Conservation (phyloP, 2,113 vertebrate species). For the Eclectus roratus region DNA sequence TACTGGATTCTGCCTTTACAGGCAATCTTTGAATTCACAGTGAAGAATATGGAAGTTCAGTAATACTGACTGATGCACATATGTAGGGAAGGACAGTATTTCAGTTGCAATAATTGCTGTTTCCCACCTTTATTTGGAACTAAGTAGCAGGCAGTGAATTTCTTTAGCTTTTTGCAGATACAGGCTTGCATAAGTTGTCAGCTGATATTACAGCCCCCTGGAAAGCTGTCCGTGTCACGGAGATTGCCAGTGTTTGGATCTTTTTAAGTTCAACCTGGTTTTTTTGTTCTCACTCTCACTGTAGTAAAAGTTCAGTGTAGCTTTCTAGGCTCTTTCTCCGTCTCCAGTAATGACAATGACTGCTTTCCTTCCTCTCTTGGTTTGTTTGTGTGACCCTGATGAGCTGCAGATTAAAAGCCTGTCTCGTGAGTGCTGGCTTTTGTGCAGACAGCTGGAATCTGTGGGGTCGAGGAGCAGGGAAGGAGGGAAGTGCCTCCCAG, state of each 20-base stretch:
- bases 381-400: not conserved
- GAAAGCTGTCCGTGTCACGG: not conserved
- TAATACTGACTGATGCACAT: not conserved
- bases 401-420: not conserved
- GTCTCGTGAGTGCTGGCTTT: not conserved
- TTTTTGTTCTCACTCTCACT: not conserved
- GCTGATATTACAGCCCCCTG: not conserved
- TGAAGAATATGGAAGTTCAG: not conserved
- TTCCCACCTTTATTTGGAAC: conserved; percentile 23
- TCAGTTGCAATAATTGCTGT: not conserved
- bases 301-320: not conserved
- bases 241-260: not conserved
- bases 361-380: not conserved
- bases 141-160: not conserved
- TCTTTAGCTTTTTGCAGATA: not conserved
- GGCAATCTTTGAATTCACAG: not conserved
- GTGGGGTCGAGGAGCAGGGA: not conserved
- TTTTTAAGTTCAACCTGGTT: not conserved
- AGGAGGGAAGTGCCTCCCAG: not conserved
- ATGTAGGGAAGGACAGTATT: not conserved
- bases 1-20: not conserved
- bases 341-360: not conserved
- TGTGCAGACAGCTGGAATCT: not conserved
- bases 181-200: conserved; percentile 44
- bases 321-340: not conserved